These are phyloP conservation scores for Ischnus inquisitorius DNA, from an alignment of 2,888 invertebrate genomes.

Conservation along the genomic window DNA sequence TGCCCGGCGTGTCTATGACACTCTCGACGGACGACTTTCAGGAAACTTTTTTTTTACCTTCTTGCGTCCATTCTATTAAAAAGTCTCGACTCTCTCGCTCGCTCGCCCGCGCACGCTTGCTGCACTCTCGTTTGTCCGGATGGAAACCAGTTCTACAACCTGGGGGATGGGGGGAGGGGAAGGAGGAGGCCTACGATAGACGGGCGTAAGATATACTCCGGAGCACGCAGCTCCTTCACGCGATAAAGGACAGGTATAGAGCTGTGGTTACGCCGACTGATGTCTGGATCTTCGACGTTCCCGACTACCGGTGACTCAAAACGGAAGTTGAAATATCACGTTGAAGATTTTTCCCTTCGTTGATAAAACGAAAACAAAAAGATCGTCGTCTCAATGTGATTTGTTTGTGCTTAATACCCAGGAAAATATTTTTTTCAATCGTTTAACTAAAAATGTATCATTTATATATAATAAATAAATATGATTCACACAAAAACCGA, in stretches of 20 bases:
- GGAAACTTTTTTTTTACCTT: constrained; percentile 60
- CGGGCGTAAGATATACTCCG: constrained; percentile 24
- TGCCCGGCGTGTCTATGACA: constrained; percentile 60
- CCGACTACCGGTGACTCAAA: neutral
- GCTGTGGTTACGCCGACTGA: constrained; percentile 13
- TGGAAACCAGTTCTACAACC: constrained; percentile 69
- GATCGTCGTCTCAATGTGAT: no score
- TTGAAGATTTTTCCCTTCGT: neutral
- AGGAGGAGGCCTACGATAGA: constrained; percentile 29
- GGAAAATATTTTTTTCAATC: no score
- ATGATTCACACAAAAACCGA: no score
- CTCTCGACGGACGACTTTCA: constrained; percentile 67
- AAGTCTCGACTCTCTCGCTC: constrained; percentile 11
- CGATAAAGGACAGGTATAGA: constrained; percentile 1
- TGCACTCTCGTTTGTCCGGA: constrained; percentile 66
- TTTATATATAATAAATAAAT: no score
- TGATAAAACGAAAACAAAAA: neutral
- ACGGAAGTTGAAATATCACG: neutral
- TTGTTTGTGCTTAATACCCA: no score
- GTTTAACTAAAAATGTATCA: no score
- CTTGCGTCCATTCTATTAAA: constrained; percentile 64
- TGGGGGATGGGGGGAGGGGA: no score
- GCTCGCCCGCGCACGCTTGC: neutral
- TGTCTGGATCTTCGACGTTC: constrained; percentile 33
- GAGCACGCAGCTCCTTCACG: constrained; percentile 36